phyloP scores from a whole-genome alignment of 2,888 invertebrate species.

The Marasmarcha lunaedactyla region DNA sequence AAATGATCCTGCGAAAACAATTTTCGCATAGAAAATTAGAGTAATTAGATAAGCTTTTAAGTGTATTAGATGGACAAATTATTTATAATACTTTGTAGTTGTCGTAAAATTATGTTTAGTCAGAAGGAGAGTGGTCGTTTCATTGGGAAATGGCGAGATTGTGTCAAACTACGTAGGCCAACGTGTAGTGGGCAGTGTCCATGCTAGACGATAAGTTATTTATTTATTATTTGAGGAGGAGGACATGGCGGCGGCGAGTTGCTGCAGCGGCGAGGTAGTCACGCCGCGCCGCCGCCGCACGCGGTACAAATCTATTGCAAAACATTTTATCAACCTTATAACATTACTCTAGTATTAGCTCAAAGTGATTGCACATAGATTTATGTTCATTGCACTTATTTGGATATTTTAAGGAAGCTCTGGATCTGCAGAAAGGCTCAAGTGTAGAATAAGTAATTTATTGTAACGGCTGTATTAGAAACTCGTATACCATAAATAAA shows the following conservation, averaged over 20 bases:
- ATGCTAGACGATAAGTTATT: slow-evolving; percentile 54
- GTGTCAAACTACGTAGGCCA: slow-evolving; percentile 45
- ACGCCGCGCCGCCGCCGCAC: slow-evolving; percentile 26
- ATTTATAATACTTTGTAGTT: slow-evolving; percentile 41
- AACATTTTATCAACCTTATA: slow-evolving; percentile 36
- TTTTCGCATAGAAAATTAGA: slow-evolving; percentile 9
- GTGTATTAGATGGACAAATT: slow-evolving; percentile 60
- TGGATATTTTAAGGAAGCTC: slow-evolving; percentile 14
- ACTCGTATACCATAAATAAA: background rate
- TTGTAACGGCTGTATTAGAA: slow-evolving; percentile 14
- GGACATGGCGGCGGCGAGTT: slow-evolving; percentile 45
- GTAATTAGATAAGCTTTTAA: slow-evolving; percentile 19
- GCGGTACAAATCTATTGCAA: slow-evolving; percentile 60
- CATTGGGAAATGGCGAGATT: slow-evolving; percentile 15
- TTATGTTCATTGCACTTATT: slow-evolving; percentile 40
- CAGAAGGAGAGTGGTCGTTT: slow-evolving; percentile 19
- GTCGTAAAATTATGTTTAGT: slow-evolving; percentile 19
- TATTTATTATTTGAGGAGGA: slow-evolving; percentile 61
- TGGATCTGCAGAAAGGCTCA: slow-evolving; percentile 24
- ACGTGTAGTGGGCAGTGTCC: slow-evolving; percentile 33
- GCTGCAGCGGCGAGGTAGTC: slow-evolving; percentile 65
- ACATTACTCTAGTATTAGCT: slow-evolving; percentile 20
- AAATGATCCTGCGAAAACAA: slow-evolving; percentile 18
- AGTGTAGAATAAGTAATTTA: slow-evolving; percentile 29
- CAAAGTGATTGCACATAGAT: slow-evolving; percentile 48